Conservation (phyloP, 2,888 invertebrate genomes). For the Carabus problematicus region DNA sequence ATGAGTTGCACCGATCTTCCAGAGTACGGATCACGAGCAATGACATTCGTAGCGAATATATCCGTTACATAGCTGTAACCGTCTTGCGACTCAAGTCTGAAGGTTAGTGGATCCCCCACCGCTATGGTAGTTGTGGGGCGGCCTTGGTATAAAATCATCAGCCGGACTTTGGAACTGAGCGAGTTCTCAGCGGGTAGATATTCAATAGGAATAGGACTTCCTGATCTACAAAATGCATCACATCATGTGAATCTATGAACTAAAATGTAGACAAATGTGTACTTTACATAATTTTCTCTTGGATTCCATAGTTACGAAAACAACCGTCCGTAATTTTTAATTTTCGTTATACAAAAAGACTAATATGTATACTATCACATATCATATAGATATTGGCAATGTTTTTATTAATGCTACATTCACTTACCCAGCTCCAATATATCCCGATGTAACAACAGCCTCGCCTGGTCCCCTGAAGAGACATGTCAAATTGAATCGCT, state of each 20-base stretch:
- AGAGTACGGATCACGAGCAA: constrained; percentile 91
- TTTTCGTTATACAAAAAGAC: too few relatives aligned
- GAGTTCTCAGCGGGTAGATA: constrained; percentile 92
- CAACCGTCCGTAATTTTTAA: too few relatives aligned
- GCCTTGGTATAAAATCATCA: constrained; percentile 87
- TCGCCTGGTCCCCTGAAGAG: constrained; percentile 91
- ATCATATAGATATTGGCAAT: neutral
- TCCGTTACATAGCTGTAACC: constrained; percentile 88
- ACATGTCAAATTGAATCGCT: constrained; percentile 92
- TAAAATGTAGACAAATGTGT: too few relatives aligned
- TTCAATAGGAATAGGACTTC: constrained; percentile 91
- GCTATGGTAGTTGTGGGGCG: constrained; percentile 92
- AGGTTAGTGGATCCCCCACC: constrained; percentile 90
- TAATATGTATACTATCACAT: constrained; percentile 37
- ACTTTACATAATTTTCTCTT: neutral
- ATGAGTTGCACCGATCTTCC: constrained; percentile 89
- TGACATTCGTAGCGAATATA: constrained; percentile 92
- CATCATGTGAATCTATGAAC: constrained; percentile 3
- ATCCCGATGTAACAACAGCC: constrained; percentile 91
- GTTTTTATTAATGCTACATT: neutral
- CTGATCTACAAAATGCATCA: constrained; percentile 70
- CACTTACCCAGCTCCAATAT: constrained; percentile 87
- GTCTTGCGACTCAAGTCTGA: constrained; percentile 87
- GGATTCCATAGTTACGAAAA: neutral
- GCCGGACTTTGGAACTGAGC: constrained; percentile 84